Conservation (phyloP, 2,888 invertebrate genomes). For the Leptopilina myrica region DNA sequence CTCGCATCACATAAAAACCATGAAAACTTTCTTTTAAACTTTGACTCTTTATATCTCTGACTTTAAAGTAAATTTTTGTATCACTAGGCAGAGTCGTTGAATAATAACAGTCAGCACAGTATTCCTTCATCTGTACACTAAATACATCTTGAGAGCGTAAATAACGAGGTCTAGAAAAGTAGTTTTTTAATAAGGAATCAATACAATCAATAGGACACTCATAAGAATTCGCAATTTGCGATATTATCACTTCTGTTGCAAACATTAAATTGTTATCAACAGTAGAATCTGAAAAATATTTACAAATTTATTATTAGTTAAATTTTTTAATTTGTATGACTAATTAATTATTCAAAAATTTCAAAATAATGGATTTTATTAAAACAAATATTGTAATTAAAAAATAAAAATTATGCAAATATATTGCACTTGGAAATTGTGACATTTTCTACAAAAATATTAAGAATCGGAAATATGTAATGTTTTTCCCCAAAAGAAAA, state of each 20-base stretch:
- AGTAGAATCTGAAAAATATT: slow-evolving; percentile 60
- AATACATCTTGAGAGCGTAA: slow-evolving; percentile 83
- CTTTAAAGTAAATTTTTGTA: slow-evolving; percentile 76
- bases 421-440: too few relatives aligned
- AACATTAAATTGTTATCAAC: slow-evolving; percentile 50
- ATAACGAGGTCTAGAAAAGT: slow-evolving; percentile 83
- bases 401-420: too few relatives aligned
- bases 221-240: slow-evolving; percentile 64
- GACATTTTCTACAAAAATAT: too few relatives aligned
- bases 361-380: too few relatives aligned
- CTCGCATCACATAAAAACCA: slow-evolving; percentile 79
- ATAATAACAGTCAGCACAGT: slow-evolving; percentile 74
- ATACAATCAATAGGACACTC: slow-evolving; percentile 74
- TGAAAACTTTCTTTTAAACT: slow-evolving; percentile 41
- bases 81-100: slow-evolving; percentile 60
- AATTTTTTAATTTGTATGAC: too few relatives aligned
- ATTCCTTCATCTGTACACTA: slow-evolving; percentile 79
- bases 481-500: too few relatives aligned
- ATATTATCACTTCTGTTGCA: slow-evolving; percentile 66
- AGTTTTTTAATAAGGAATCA: slow-evolving; percentile 81
- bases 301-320: too few relatives aligned
- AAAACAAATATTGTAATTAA: too few relatives aligned
- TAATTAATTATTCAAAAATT: too few relatives aligned
- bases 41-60: slow-evolving; percentile 66
- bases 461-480: too few relatives aligned